phyloP scores from a whole-genome alignment of 1,140 invertebrate genomes.

The Trigoniulus corallinus region DNA sequence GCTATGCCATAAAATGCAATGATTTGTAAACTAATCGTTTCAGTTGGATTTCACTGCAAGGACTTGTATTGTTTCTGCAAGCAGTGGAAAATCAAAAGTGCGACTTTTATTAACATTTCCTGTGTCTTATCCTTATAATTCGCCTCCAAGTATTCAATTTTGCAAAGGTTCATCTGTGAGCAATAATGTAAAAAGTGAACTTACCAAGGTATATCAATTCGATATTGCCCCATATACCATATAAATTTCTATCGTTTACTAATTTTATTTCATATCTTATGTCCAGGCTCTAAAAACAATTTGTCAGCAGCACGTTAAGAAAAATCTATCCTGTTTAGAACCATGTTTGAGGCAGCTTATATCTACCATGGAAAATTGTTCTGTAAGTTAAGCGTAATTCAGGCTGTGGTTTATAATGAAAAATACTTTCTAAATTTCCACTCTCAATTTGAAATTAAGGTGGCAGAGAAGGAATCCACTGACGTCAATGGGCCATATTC shows the following conservation, averaged over 20 bases:
- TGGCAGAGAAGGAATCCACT: not conserved
- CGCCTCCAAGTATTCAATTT: slow-evolving; percentile 53
- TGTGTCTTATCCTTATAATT: slow-evolving; percentile 52
- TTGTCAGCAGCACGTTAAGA: slow-evolving; percentile 50
- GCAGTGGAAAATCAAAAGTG: slow-evolving; percentile 50
- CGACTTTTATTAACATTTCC: slow-evolving; percentile 65
- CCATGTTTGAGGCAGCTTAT: slow-evolving; percentile 58
- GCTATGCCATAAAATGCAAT: not conserved
- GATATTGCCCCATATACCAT: not conserved
- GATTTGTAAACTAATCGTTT: too few relatives aligned
- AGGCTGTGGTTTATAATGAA: not conserved
- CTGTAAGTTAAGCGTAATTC: not conserved
- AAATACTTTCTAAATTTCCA: too few relatives aligned
- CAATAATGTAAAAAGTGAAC: slow-evolving; percentile 35
- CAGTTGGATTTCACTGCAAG: slow-evolving; percentile 45
- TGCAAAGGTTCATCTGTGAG: slow-evolving; percentile 40
- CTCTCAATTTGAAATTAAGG: not conserved
- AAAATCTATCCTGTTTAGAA: slow-evolving; percentile 60
- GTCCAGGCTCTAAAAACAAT: slow-evolving; percentile 46
- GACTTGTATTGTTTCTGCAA: slow-evolving; percentile 52
- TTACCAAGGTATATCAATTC: slow-evolving; percentile 36
- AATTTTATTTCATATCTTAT: slow-evolving; percentile 2
- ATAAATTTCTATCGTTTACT: not conserved
- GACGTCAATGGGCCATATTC: not conserved
- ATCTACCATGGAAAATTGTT: slow-evolving; percentile 38